Conservation (phyloP, 2,797 vertebrate species). For the Muscicapa comitata region DNA sequence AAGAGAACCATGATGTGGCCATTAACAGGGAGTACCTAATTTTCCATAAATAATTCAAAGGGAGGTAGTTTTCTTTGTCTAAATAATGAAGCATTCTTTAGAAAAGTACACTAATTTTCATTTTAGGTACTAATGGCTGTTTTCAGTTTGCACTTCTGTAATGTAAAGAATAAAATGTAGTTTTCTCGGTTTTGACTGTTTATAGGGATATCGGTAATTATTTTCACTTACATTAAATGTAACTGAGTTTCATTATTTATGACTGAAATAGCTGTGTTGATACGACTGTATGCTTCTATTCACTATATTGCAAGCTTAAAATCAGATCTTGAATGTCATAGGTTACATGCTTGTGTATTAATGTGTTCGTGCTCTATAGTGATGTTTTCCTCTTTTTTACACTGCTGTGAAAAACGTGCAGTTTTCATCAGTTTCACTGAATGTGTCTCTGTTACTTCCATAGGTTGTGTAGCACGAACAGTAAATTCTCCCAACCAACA, state of each 20-base stretch:
- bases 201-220: background rate
- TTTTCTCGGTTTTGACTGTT: background rate
- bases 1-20: background rate
- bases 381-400: background rate
- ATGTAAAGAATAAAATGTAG: background rate
- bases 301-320: background rate
- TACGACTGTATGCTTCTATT: background rate
- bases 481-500: constrained; percentile 94
- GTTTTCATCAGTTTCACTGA: background rate
- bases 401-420: background rate
- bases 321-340: background rate
- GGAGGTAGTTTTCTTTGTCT: background rate
- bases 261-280: background rate
- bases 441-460: background rate
- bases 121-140: background rate
- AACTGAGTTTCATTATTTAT: background rate
- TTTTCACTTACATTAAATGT: background rate
- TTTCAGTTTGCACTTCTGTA: background rate
- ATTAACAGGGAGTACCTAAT: background rate
- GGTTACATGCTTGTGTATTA: background rate
- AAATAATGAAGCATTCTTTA: background rate
- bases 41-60: background rate
- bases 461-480: constrained; percentile 88
- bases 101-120: background rate
- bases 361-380: background rate